Evolutionary conservation across 1,140 invertebrate genomes (phyloP), one percentile per base, ranked within the genome.

Genomic region (Cepaea nemoralis): DNA sequence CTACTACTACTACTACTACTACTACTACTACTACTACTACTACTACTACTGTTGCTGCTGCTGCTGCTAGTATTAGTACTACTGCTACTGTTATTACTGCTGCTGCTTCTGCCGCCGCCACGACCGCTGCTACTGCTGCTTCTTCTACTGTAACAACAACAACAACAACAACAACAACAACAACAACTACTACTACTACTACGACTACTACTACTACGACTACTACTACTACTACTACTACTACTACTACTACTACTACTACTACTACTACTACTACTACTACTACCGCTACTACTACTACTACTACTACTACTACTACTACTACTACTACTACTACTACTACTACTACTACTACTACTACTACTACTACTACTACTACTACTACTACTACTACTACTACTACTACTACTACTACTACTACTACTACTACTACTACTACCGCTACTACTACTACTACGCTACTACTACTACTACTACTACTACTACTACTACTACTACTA

Each of bases 401-500:
- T 22, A 35, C 39, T 19, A 70, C 70, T 42, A 27, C 70, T 37
- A 59, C 73, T 82, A 74, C 42, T 74, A 6, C 12, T 42, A 10
- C 37, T 48, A 31, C 42, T 74, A 74, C 71, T 42, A 74, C 2
- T 74, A 48, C 37, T 42, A 74, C 71, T 2, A 48, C 2, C 45
- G 33, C 71, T 74, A 40, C 71, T 31, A 42, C 1, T 42, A 74
- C 71, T 74, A 74, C 39, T 42, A 42, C n/a, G n/a, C n/a, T n/a
- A n/a, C n/a, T n/a, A n/a, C n/a, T n/a, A n/a, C n/a, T n/a, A n/a
- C 6, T 73, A 40, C 33, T 73, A 73, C 33, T 6, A n/a, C 39
- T 73, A 73, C 70, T 73, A 40, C 70, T 74, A 48, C 71, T 74
- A 42, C 37, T 74, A 74, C 71, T 74, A 42, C 37, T 48, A 42